A percentile compares a stretch with the other conserved stretches of the same genome.
Conservation (phyloP, 2,797 vertebrate species). For the Pangasius krempfi region DNA sequence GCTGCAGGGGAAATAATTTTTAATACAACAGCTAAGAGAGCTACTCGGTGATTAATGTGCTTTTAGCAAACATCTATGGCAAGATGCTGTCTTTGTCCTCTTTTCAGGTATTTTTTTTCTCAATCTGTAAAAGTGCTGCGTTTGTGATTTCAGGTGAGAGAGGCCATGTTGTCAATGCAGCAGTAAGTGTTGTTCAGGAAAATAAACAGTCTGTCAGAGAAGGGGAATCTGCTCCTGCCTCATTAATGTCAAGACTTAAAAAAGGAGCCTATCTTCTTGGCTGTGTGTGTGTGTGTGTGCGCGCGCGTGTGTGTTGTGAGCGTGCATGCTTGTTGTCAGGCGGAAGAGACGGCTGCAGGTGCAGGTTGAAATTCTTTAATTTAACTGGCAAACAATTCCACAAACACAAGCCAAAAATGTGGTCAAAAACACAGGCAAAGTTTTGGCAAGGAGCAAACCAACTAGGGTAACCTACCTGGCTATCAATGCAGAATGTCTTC, state of each 20-base stretch:
- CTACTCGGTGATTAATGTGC: background rate
- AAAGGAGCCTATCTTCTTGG: background rate
- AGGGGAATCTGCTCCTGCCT: background rate
- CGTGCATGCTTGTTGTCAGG: background rate
- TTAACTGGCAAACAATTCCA: background rate
- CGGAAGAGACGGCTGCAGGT: background rate
- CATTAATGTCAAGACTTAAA: slow-evolving; percentile 6
- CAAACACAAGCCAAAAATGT: background rate
- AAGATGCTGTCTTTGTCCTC: background rate
- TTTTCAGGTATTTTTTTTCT: background rate
- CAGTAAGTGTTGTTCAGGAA: slow-evolving; percentile 16
- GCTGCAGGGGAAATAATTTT: background rate
- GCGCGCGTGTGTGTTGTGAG: background rate
- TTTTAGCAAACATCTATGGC: background rate
- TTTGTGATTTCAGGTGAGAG: slow-evolving; percentile 1
- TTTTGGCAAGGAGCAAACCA: too few relatives aligned
- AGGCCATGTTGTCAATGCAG: slow-evolving; percentile 6
- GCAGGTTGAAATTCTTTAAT: background rate
- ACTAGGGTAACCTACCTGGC: background rate
- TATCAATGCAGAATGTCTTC: background rate
- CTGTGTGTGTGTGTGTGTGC: background rate
- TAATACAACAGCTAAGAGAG: background rate
- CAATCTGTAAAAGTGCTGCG: background rate
- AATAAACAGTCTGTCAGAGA: slow-evolving; percentile 37
- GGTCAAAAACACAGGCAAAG: background rate